phyloP scores from a whole-genome alignment of 2,113 vertebrate genomes.

The Rattus rattus region DNA sequence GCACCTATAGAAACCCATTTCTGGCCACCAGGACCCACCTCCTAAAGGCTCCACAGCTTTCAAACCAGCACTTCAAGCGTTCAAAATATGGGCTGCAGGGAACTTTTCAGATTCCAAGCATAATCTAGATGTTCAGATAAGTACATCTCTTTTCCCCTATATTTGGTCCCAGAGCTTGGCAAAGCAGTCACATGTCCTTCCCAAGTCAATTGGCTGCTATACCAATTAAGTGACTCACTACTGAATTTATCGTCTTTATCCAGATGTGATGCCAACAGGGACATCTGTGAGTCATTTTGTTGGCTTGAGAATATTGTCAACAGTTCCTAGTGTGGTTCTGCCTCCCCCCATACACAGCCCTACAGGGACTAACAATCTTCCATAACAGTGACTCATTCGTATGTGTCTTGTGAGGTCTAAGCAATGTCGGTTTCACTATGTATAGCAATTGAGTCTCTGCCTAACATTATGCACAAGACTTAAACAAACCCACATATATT shows the following conservation, averaged over 20 bases:
- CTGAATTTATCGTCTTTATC: neutral
- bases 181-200: neutral
- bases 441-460: neutral
- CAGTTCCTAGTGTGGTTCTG: neutral
- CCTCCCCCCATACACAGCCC: neutral
- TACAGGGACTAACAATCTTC: neutral
- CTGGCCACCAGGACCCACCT: neutral
- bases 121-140: neutral
- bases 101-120: neutral
- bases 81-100: neutral
- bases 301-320: neutral
- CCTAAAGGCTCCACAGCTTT: neutral
- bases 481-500: neutral
- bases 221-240: neutral
- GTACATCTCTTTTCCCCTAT: neutral
- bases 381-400: neutral
- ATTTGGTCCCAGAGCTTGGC: neutral
- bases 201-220: neutral
- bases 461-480: neutral
- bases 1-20: neutral
- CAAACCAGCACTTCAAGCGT: neutral
- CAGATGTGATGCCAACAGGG: neutral
- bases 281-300: neutral
- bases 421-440: neutral
- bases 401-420: neutral